phyloP scores from a whole-genome alignment of 2,797 vertebrate species.

The Eupleurogrammus muticus region DNA sequence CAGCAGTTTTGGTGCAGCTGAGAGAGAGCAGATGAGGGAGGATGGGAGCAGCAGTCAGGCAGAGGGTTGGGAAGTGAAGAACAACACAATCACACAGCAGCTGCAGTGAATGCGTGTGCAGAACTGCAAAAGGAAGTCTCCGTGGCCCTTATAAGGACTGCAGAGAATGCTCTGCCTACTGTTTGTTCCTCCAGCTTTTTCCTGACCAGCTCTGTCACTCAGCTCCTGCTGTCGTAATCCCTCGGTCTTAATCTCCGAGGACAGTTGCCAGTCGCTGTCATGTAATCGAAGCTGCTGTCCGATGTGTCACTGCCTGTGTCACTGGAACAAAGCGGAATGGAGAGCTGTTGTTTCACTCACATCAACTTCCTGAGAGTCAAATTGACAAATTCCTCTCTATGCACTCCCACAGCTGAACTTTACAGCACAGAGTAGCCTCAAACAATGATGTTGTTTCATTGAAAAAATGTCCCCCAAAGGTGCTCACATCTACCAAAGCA shows the following conservation, averaged over 20 bases:
- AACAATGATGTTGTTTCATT: not conserved
- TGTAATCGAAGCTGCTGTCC: constrained; percentile 41
- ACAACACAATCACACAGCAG: constrained; percentile 50
- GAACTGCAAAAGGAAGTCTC: constrained; percentile 48
- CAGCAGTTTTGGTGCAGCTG: constrained; percentile 22
- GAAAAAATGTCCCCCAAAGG: not conserved
- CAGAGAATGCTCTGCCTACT: not conserved
- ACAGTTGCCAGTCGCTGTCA: constrained; percentile 33
- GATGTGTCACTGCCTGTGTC: constrained; percentile 32
- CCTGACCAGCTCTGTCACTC: constrained; percentile 44
- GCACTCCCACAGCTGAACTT: not conserved
- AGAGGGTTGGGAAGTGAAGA: constrained; percentile 28
- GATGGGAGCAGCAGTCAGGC: constrained; percentile 14
- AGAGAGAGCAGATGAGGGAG: constrained; percentile 18
- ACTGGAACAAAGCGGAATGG: constrained; percentile 28
- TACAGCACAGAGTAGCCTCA: constrained; percentile 2
- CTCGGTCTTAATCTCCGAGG: constrained; percentile 36
- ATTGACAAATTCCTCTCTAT: constrained; percentile 4
- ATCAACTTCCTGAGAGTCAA: constrained; percentile 32
- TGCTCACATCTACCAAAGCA: not conserved
- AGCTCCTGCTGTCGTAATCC: constrained; percentile 32
- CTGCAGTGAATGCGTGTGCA: constrained; percentile 21
- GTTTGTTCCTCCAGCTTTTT: constrained; percentile 10
- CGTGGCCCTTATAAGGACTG: constrained; percentile 47
- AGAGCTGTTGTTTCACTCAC: constrained; percentile 12